phyloP scores from a whole-genome alignment of 2,888 invertebrate genomes.

The Agonum fuliginosum region DNA sequence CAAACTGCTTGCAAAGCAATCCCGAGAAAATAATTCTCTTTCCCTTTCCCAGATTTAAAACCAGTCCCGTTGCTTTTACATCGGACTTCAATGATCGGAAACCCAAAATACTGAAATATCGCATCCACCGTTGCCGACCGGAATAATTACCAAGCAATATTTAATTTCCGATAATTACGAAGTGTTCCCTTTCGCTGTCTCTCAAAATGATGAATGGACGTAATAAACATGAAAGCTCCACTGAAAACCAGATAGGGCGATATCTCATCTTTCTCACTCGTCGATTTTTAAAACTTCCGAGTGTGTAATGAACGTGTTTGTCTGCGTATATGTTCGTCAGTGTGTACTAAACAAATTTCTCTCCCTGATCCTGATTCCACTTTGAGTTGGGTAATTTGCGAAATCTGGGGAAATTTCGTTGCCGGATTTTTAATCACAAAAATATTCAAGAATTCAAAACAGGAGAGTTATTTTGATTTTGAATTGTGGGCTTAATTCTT shows the following conservation, averaged over 20 bases:
- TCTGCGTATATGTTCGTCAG: background rate
- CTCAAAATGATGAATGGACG: slow-evolving; percentile 43
- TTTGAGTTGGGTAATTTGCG: too few relatives aligned
- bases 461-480: too few relatives aligned
- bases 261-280: slow-evolving; percentile 34
- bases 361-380: too few relatives aligned
- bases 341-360: slow-evolving; percentile 6
- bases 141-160: slow-evolving; percentile 46
- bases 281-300: slow-evolving; percentile 42
- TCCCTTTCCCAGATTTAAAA: background rate
- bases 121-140: background rate
- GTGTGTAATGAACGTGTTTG: slow-evolving; percentile 9
- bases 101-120: slow-evolving; percentile 2
- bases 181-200: slow-evolving; percentile 47
- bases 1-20: background rate
- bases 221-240: slow-evolving; percentile 45
- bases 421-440: too few relatives aligned
- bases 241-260: slow-evolving; percentile 41
- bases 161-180: slow-evolving; percentile 52
- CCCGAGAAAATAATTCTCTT: background rate
- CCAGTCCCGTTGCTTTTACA: background rate
- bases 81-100: background rate
- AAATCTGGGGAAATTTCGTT: too few relatives aligned
- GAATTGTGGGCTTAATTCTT: too few relatives aligned
- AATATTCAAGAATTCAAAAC: too few relatives aligned